Base-by-base conservation (phyloP, 2,113 vertebrate species). In the Pluvialis apricaria region DNA sequence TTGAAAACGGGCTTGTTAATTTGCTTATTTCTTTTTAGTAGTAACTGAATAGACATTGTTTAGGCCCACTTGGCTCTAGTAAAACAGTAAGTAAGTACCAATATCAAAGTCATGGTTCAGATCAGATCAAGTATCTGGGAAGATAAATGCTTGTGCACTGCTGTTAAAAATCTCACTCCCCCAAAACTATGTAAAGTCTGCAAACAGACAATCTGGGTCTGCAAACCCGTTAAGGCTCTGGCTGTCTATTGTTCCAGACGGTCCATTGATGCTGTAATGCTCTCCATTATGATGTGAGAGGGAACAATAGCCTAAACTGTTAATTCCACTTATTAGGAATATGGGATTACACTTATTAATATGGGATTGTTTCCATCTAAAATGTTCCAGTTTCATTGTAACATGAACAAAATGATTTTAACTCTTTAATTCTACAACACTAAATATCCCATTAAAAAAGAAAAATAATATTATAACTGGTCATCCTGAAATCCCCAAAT, bases 11-110 rank as follows among this genome's bases (percentile, higher is more conserved):
- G 64, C 86, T 84, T 94, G 76, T 82, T 95, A 78, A 89, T 92
- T 91, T 80, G 55, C 77, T 93, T 95, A 38, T 96, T 97, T 98
- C 95, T 96, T 96, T 96, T 95, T 88, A 97, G 91, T 94, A 95
- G 58, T 96, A 97, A 79, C 57, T 90, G 90, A 95, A 93, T 88
- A 96, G 96, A 86, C 40, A 66, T 82, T 90, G 91, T 92, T 92
- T 97, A 96, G 89, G 64, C 80, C 80, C 73, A n/a, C 82, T 90
- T 94, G 70, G 86, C 92, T 97, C 78, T 89, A 97, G 94, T 97
- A 96, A 96, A 97, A 94, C 70, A 75, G 31, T 68, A 88, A 75
- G 31, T 68, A 88, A 92, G 55, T 91, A 83, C 85, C 72, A 36
- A 70, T 93, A 84, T 87, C 82, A 92, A 97, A 97, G 92, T 95